These are phyloP conservation scores for Onychomys leucogaster DNA, from an alignment of 2,797 vertebrate species.

Conservation along the genomic window DNA sequence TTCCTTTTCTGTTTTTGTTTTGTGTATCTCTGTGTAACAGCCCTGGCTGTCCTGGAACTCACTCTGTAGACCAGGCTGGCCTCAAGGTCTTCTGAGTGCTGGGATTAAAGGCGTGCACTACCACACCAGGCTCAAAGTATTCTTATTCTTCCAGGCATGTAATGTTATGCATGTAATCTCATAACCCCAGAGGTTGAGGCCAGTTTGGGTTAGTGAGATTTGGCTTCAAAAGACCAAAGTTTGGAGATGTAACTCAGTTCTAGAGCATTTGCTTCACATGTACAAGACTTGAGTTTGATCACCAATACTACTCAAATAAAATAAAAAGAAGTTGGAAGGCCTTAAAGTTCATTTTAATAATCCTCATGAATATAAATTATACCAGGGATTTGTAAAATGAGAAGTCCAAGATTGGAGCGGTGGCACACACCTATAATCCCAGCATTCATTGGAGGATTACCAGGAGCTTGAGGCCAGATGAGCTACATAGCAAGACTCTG, in stretches of 20 bases:
- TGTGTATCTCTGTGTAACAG: not conserved
- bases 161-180: not conserved
- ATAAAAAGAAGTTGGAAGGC: constrained; percentile 10
- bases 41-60: not conserved
- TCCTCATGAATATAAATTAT: constrained; percentile 60
- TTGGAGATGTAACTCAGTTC: not conserved
- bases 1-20: not conserved
- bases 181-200: not conserved
- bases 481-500: not conserved
- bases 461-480: not conserved
- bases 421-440: not conserved
- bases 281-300: not conserved
- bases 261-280: not conserved
- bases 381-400: constrained; percentile 28
- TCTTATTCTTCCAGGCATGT: not conserved
- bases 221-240: not conserved
- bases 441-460: not conserved
- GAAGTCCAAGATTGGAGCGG: not conserved
- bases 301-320: not conserved
- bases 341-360: constrained; percentile 53
- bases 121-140: not conserved
- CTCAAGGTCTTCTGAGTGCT: not conserved
- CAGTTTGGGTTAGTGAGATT: not conserved
- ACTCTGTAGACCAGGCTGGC: not conserved
- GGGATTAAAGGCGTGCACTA: not conserved